A percentile compares a stretch with the other conserved stretches of the same genome.
Evolutionary conservation across 2,888 invertebrate genomes (phyloP).

Genomic region (Dasypolia templi): DNA sequence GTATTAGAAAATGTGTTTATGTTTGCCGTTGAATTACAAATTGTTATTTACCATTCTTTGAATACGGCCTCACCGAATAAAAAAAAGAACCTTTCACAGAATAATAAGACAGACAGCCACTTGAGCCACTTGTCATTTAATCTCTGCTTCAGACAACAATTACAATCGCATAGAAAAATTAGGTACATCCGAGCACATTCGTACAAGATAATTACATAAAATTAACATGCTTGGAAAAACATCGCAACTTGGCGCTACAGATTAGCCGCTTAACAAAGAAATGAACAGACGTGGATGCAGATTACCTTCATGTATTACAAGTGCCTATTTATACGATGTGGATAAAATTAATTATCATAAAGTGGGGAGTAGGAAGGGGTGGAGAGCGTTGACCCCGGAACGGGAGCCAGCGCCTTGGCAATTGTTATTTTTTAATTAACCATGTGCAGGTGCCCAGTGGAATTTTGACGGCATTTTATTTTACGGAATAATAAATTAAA

Average conservation of each 20-base stretch:
- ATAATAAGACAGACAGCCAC: conserved; percentile 26
- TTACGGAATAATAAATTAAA: conserved; percentile 48
- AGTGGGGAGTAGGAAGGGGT: conserved; percentile 71
- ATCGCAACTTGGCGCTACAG: conserved; percentile 38
- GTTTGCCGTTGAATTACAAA: conserved; percentile 48
- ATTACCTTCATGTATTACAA: conserved; percentile 55
- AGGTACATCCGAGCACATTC: conserved; percentile 42
- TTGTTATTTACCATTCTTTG: conserved; percentile 47
- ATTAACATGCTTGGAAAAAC: conserved; percentile 38
- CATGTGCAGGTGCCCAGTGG: conserved; percentile 67
- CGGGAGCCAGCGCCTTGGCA: conserved; percentile 62
- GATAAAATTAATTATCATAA: conserved; percentile 74
- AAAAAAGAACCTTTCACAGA: conserved; percentile 22
- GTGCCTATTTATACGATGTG: conserved; percentile 67
- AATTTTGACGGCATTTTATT: conserved; percentile 61
- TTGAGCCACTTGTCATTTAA: conserved; percentile 37
- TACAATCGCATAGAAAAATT: conserved; percentile 40
- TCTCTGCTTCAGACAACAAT: conserved; percentile 28
- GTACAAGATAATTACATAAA: conserved; percentile 39
- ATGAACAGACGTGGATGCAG: conserved; percentile 53
- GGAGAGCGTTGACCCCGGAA: conserved; percentile 70
- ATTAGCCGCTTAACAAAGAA: conserved; percentile 48
- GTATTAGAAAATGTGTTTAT: conserved; percentile 54
- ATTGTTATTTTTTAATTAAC: conserved; percentile 70
- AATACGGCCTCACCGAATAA: conserved; percentile 23